phyloP scores from a whole-genome alignment of 2,113 vertebrate genomes.

The Leptobrachium ailaonicum region DNA sequence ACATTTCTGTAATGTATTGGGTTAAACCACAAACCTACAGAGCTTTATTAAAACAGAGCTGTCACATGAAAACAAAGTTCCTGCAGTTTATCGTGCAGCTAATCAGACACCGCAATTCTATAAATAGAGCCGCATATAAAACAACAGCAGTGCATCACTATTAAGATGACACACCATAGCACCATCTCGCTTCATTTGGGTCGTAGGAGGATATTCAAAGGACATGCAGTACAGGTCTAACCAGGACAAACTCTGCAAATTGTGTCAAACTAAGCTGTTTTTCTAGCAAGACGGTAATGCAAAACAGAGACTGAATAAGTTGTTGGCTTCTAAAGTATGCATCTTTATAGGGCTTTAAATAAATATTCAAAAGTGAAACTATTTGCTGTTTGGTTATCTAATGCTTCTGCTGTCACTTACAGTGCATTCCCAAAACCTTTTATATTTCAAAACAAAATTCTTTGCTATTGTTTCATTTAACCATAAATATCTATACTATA shows the following conservation, averaged over 20 bases:
- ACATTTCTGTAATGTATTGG: no score
- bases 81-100: background rate
- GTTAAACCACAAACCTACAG: no score
- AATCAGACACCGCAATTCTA: background rate
- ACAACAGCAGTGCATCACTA: background rate
- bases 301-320: slow-evolving; percentile 5
- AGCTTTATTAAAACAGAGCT: background rate
- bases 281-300: slow-evolving; percentile 14
- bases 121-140: background rate
- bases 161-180: background rate
- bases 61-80: background rate
- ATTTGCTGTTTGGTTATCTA: no score
- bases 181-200: background rate
- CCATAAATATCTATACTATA: no score
- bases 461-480: no score
- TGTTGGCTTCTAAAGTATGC: background rate
- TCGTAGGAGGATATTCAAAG: slow-evolving; percentile 8
- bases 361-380: background rate
- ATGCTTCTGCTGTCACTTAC: no score
- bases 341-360: background rate
- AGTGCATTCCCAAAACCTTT: no score
- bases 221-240: slow-evolving; percentile 26
- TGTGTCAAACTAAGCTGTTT: slow-evolving; percentile 31
- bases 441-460: no score
- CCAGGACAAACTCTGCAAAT: slow-evolving; percentile 23